Evolutionary conservation across 2,797 vertebrate genomes (phyloP), one percentile per base, ranked within the genome.

Genomic region (Melanotaenia parkinsoni): DNA sequence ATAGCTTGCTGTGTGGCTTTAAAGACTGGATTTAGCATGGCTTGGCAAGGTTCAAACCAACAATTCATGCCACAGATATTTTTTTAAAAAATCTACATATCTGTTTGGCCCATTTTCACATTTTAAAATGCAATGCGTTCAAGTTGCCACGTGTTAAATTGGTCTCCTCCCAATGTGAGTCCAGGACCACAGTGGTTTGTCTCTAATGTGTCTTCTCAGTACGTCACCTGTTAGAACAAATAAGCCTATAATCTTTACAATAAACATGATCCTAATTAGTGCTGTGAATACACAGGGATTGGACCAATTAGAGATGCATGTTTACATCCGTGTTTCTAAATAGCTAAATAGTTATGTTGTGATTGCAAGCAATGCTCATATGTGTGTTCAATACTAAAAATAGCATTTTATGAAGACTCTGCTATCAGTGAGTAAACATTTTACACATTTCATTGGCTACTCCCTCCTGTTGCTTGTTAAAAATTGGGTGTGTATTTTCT

Each of bases 191-290:
- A 20, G 67, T 24, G 80, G 79, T 74, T 77, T 79, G 72, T 76
- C 79, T 56, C 79, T 71, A 61, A 70, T 80, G 61, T 79, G 77
- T 90, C 91, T 92, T 89, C 68, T 82, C 80, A 80, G 81, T 83
- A 86, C 81, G 80, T 89, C 85, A 90, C 84, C 80, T 92, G 89
- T 91, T 88, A 80, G 88, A 88, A 89, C 76, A 88, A 91, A 91
- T 90, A 88, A 92, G 89, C 85, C 82, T 74, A 75, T 93, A 94
- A 94, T 91, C 92, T 92, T 90, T 86, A 93, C 85, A 87, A 89
- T 92, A 93, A 93, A 94, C 91, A 93, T 63, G 62, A 89, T 86
- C 81, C 84, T 93, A 93, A 95, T 94, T 93, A 92, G 85, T 86
- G 85, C 81, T 90, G 80, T 80, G 85, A 89, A 87, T 84, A 91